Percentiles rank a stretch among this genome's conserved stretches.
phyloP scores from a whole-genome alignment of 2,888 invertebrate genomes.

The Epinotia demarniana region DNA sequence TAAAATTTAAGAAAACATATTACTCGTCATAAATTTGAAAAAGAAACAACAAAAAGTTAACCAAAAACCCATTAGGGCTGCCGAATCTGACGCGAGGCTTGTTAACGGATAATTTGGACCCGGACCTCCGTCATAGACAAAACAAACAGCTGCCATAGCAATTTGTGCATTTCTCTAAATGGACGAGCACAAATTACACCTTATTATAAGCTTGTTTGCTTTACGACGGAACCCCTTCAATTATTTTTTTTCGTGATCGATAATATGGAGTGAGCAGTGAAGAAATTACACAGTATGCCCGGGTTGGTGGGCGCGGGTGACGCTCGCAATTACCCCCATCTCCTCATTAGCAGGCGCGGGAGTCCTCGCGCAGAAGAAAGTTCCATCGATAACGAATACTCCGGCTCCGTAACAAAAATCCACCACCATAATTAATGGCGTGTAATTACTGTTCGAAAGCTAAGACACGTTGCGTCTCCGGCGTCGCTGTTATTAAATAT shows the following conservation, averaged over 20 bases:
- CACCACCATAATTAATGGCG: slow-evolving; percentile 68
- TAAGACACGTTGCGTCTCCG: slow-evolving; percentile 58
- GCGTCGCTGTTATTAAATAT: slow-evolving; percentile 65
- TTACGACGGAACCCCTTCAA: slow-evolving; percentile 83
- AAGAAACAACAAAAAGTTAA: slow-evolving; percentile 80
- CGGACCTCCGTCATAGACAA: slow-evolving; percentile 84
- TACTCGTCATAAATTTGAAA: slow-evolving; percentile 80
- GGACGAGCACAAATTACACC: slow-evolving; percentile 84
- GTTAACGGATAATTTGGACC: slow-evolving; percentile 82
- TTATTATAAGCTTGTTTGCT: slow-evolving; percentile 85
- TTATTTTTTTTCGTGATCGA: slow-evolving; percentile 83
- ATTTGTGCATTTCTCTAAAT: slow-evolving; percentile 85
- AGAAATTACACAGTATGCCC: slow-evolving; percentile 78
- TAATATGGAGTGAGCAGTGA: slow-evolving; percentile 81
- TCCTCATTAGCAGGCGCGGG: slow-evolving; percentile 59
- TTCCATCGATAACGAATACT: slow-evolving; percentile 66
- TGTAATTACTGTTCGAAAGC: slow-evolving; percentile 68
- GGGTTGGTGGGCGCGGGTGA: slow-evolving; percentile 53
- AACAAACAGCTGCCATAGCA: slow-evolving; percentile 83
- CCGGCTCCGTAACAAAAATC: slow-evolving; percentile 64
- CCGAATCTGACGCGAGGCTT: slow-evolving; percentile 84
- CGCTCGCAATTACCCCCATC: slow-evolving; percentile 57
- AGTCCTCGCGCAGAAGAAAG: slow-evolving; percentile 60
- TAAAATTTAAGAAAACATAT: slow-evolving; percentile 74
- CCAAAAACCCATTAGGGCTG: slow-evolving; percentile 85